A percentile compares a stretch with the other conserved stretches of the same genome.
phyloP scores from a whole-genome alignment of 1,140 invertebrate species.

The Drosophila ficusphila region DNA sequence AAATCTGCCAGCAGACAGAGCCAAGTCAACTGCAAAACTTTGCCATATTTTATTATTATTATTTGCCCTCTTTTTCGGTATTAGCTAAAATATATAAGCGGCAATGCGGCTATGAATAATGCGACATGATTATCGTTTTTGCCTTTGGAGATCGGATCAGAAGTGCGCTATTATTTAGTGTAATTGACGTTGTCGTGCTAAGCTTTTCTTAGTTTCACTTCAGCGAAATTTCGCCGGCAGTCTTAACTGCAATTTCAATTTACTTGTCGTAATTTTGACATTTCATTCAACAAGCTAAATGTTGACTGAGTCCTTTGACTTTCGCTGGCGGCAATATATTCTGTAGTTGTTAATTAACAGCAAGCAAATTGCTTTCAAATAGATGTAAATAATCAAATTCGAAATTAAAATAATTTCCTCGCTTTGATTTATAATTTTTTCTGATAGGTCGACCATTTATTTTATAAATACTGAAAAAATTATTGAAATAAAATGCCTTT shows the following conservation, averaged over 20 bases:
- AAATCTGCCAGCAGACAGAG: conserved; percentile 19
- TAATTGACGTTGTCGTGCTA: conserved; percentile 26
- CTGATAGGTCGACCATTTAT: not conserved
- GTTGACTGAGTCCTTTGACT: not conserved
- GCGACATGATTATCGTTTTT: conserved; percentile 19
- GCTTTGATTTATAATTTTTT: not conserved
- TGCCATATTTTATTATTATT: conserved; percentile 35
- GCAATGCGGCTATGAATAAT: conserved; percentile 52
- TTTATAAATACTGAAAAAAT: no score
- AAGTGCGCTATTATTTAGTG: conserved; percentile 26
- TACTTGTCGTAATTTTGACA: conserved; percentile 39
- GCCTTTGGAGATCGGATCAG: conserved; percentile 17
- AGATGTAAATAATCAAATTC: not conserved
- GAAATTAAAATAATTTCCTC: no score
- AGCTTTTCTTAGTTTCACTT: not conserved
- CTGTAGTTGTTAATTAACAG: conserved; percentile 46
- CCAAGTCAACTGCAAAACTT: conserved; percentile 57
- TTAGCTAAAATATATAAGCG: conserved; percentile 39
- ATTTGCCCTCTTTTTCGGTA: conserved; percentile 22
- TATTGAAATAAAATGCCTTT: no score
- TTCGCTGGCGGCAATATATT: conserved; percentile 23
- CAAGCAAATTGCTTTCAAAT: conserved; percentile 35
- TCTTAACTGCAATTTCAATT: conserved; percentile 47
- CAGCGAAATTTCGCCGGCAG: not conserved
- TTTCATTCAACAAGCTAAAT: conserved; percentile 47